phyloP scores from a whole-genome alignment of 2,888 invertebrate genomes.

The Polydrusus tereticollis region DNA sequence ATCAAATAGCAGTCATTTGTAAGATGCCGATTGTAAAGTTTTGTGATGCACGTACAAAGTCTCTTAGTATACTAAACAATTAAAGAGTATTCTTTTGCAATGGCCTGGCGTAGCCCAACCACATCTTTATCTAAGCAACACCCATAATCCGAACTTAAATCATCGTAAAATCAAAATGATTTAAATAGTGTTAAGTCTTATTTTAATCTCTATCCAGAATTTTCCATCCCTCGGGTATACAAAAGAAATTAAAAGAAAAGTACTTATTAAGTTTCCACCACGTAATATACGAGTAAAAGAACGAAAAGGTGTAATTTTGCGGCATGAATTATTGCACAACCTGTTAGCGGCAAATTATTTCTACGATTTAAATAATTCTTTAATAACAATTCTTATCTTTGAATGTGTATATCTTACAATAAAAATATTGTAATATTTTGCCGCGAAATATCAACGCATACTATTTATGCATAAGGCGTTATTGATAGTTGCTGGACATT shows the following conservation, averaged over 20 bases:
- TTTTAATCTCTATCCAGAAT: too few relatives aligned
- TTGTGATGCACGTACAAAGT: too few relatives aligned
- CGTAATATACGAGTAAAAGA: background rate
- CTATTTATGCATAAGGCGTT: slow-evolving; percentile 38
- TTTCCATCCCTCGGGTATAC: background rate
- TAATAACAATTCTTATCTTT: slow-evolving; percentile 25
- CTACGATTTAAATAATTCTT: slow-evolving; percentile 21
- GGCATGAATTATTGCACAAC: slow-evolving; percentile 11
- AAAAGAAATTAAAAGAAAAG: too few relatives aligned
- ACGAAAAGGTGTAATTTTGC: background rate
- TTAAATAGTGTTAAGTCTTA: too few relatives aligned
- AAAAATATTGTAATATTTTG: slow-evolving; percentile 38
- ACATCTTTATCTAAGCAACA: too few relatives aligned
- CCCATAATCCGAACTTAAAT: too few relatives aligned
- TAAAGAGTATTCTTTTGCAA: background rate
- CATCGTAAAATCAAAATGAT: too few relatives aligned
- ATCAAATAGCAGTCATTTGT: slow-evolving; percentile 26
- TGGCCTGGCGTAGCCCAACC: too few relatives aligned
- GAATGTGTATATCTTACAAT: slow-evolving; percentile 23
- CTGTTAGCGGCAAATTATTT: slow-evolving; percentile 6
- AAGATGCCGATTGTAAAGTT: background rate
- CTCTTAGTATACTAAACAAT: background rate
- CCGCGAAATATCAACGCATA: slow-evolving; percentile 35
- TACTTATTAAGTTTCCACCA: background rate
- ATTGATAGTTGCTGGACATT: slow-evolving; percentile 45